Evolutionary conservation across 64 coral and sea anemone genomes (phyloP).

Genomic region (Catalaphyllia jardinei): DNA sequence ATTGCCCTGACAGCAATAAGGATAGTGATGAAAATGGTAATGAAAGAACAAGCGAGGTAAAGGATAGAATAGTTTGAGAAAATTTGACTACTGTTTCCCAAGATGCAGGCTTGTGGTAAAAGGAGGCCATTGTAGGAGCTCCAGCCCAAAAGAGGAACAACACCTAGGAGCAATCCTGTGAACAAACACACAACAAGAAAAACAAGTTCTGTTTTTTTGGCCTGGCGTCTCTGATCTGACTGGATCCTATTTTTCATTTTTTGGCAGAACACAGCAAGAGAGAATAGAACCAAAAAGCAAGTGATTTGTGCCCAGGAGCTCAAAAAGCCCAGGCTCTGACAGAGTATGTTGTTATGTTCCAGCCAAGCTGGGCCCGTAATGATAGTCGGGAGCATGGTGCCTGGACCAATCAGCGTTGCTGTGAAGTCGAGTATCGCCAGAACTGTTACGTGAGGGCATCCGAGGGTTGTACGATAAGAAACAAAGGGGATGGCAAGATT

Average conservation of each 20-base stretch:
- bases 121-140: constrained; percentile 1
- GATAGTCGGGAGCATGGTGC: not conserved
- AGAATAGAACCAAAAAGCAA: not conserved
- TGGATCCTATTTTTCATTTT: not conserved
- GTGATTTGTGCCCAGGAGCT: not conserved
- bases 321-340: not conserved
- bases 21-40: not conserved
- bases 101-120: not conserved
- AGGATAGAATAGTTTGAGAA: not conserved
- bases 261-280: constrained; percentile 12
- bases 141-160: constrained; percentile 18
- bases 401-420: constrained; percentile 20
- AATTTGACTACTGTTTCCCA: not conserved
- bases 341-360: constrained; percentile 6
- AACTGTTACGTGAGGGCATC: constrained; percentile 10
- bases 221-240: not conserved
- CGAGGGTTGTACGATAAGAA: constrained; percentile 3
- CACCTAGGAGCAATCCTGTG: not conserved
- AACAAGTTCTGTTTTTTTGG: not conserved
- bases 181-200: not conserved
- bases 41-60: not conserved
- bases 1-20: not conserved
- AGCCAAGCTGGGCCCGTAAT: not conserved
- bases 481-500: constrained; percentile 3
- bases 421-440: constrained; percentile 17